Base-by-base conservation (phyloP, 2,888 invertebrate genomes). In the Acleris literana region DNA sequence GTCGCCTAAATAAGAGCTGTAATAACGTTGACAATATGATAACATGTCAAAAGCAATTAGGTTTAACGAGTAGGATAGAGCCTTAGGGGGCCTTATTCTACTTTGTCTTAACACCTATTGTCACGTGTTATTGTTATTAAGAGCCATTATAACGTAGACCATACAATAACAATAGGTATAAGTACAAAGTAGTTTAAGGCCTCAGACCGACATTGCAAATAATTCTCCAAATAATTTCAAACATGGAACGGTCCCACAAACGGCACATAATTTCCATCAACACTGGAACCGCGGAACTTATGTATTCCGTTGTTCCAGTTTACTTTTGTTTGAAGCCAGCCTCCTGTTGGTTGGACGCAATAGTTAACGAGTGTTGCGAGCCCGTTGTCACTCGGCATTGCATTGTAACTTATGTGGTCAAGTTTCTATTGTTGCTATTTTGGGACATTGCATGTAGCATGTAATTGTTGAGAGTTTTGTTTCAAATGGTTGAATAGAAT, bases 291-390 rank as follows among this genome's bases (percentile, higher is more conserved):
- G 17, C 43, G 55, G 44, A 65, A 55, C 49, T 65, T 65, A 56
- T 33, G 65, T 65, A 65, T 65, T 54, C 65, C 55, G 60, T 55
- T 48, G 66, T 57, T 33, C 66, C 57, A 62, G 66, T 66, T 59
- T 57, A 66, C 56, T 66, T 62, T 66, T 66, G 66, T 66, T 62
- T 62, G 66, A 66, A 55, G 60, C 44, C 60, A 16, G 33, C 49
- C 22, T 57, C 11, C 49, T 13, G 18, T 17, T 49, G 29, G 72
- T 70, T 68, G 74, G 70, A 83, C 83, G 83, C 82, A 80, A 79
- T 77, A 74, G 71, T 77, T 81, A 84, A 83, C 82, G 77, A 84
- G 80, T 83, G 79, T 81, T 82, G 77, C 80, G 70, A 75, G 76
- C 75, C 74, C 56, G 61, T 57, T 51, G 46, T 46, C 33, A 58